Base-by-base conservation (phyloP, 2,797 vertebrate genomes). In the Tragelaphus eurycerus region DNA sequence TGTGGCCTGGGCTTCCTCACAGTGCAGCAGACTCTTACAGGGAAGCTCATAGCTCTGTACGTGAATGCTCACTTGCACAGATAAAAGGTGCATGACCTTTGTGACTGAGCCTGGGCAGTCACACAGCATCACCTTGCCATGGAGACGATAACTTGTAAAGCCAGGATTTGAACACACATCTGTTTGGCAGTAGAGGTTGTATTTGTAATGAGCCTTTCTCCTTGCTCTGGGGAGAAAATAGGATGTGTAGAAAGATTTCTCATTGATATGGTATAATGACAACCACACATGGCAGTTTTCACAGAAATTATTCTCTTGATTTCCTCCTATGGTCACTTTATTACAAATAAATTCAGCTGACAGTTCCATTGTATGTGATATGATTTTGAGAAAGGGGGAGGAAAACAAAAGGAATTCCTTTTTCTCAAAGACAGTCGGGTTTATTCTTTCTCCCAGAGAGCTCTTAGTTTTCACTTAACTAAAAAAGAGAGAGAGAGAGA, bases 371-470 rank as follows among this genome's bases (percentile, higher is more conserved):
- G 62, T 55, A 71, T 50, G 31, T 50, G 82, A 60, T 96, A 27
- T 46, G 50, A 89, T 76, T 79, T 96, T 93, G 71, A 38, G 38
- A 85, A 46, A 76, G 89, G 46, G 38, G 55, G 71, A 97, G 4
- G 34, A 43, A 95, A 88, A 96, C n/a, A 85, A 95, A 92, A 90
- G 64, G 43, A 89, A 92, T 97, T 95, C 7, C n/a, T 94, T 96
- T 96, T 92, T 81, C 81, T 96, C 50, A 86, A 95, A 96, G 82
- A 90, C 27, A 87, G 79, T 89, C 59, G 93, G 19, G 6, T 95
- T 86, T 92, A 79, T 92, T 95, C 48, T 95, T 90, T 10, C 15
- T 92, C 76, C 74, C 81, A 67, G 83, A 90, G 92, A 95, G 62
- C 60, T 96, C 17, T 19, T 83, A 78, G 81, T 93, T 96, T 97